A percentile compares a stretch with the other conserved stretches of the same genome.
phyloP scores from a whole-genome alignment of 2,888 invertebrate species.

The Trichogramma evanescens region DNA sequence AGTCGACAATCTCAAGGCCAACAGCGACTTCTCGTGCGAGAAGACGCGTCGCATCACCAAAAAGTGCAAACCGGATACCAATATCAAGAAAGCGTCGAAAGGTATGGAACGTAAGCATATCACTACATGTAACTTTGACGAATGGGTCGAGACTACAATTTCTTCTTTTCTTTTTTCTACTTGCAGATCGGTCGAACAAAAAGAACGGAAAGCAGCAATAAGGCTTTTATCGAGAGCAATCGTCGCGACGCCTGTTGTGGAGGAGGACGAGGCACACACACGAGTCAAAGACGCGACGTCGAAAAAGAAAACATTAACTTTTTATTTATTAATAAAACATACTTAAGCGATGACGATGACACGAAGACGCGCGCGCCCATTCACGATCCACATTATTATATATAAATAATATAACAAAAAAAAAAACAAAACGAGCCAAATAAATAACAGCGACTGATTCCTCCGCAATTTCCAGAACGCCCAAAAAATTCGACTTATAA shows the following conservation, averaged over 20 bases:
- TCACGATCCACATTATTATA: not conserved
- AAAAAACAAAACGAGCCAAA: slow-evolving; percentile 10
- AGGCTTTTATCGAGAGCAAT: not conserved
- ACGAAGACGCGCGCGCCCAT: no score
- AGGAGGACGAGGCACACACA: no score
- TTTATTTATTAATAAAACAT: no score
- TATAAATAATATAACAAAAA: slow-evolving; percentile 6
- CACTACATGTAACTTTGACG: not conserved
- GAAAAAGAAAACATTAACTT: no score
- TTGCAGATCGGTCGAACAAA: slow-evolving; percentile 43
- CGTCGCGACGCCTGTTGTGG: no score
- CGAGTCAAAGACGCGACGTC: no score
- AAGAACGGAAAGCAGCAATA: slow-evolving; percentile 42
- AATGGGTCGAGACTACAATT: not conserved
- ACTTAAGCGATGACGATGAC: no score
- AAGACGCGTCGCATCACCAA: slow-evolving; percentile 75
- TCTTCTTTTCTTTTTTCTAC: slow-evolving; percentile 20
- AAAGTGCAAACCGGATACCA: slow-evolving; percentile 63
- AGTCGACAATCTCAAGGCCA: slow-evolving; percentile 73
- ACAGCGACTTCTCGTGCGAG: slow-evolving; percentile 77
- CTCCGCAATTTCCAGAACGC: slow-evolving; percentile 8
- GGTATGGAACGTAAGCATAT: slow-evolving; percentile 26
- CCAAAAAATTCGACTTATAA: slow-evolving; percentile 1
- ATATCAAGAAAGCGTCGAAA: slow-evolving; percentile 40
- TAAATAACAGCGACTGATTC: slow-evolving; percentile 14